A percentile compares a stretch with the other conserved stretches of the same genome.
phyloP scores from a whole-genome alignment of 1,140 invertebrate species.

The Cydia fagiglandana region DNA sequence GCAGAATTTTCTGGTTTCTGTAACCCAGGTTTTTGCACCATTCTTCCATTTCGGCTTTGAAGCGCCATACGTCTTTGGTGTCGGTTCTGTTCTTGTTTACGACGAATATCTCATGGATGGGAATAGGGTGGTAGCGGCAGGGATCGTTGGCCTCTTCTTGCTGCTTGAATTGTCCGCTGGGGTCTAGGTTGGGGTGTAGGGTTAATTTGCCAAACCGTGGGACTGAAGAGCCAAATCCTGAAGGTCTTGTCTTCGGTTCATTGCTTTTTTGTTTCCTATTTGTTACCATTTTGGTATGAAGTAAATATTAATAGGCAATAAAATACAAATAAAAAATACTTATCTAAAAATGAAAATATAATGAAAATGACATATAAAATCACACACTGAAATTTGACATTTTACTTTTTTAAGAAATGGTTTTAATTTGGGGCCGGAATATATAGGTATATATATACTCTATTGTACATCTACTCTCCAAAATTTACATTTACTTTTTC shows the following conservation, averaged over 20 bases:
- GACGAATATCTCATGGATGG: conserved; percentile 50
- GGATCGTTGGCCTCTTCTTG: conserved; percentile 60
- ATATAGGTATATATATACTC: no score
- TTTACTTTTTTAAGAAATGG: neutral
- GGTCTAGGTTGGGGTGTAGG: conserved; percentile 63
- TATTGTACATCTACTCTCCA: no score
- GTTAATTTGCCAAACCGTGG: conserved; percentile 62
- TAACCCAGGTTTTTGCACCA: conserved; percentile 71
- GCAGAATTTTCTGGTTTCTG: conserved; percentile 63
- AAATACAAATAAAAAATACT: neutral
- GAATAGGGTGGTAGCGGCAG: conserved; percentile 57
- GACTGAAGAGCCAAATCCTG: conserved; percentile 47
- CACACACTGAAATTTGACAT: neutral
- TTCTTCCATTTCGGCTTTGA: conserved; percentile 66
- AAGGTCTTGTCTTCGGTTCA: neutral
- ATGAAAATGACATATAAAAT: neutral
- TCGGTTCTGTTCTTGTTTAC: conserved; percentile 47
- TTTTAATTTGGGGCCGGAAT: neutral
- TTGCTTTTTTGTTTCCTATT: neutral
- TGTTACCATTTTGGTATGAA: neutral
- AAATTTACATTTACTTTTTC: no score
- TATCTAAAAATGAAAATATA: neutral
- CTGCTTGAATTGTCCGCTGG: conserved; percentile 54
- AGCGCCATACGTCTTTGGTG: conserved; percentile 62
- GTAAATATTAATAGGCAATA: neutral